These are phyloP conservation scores for Montipora efflorescens DNA, from an alignment of 64 coral and sea anemone species.

Conservation along the genomic window DNA sequence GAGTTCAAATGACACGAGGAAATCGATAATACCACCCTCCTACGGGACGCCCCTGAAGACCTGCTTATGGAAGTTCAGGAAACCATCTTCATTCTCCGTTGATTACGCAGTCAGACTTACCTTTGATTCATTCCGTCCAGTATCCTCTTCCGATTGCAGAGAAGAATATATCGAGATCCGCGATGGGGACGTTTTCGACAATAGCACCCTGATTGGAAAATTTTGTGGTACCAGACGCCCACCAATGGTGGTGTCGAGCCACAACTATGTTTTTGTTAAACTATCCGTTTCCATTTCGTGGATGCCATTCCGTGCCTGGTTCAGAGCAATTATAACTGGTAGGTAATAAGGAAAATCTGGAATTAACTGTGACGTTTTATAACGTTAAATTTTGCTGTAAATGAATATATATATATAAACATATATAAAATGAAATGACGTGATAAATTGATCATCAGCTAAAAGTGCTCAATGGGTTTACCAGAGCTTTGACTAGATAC, in stretches of 20 bases:
- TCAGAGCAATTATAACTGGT: neutral
- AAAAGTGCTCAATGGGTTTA: no score
- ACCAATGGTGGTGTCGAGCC: conserved; percentile 3
- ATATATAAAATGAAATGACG: no score
- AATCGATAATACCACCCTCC: no score
- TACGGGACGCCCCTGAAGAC: no score
- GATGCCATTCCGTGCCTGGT: neutral
- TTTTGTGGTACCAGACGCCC: conserved; percentile 9
- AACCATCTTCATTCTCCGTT: neutral
- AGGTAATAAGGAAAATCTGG: neutral
- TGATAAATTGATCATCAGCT: no score
- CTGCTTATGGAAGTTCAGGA: conserved; percentile 16
- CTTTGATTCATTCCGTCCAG: neutral
- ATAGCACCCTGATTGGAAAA: neutral
- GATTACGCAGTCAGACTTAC: conserved; percentile 3
- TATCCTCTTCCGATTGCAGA: neutral
- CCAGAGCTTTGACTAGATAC: no score
- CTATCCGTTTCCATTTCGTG: neutral
- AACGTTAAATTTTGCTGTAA: no score
- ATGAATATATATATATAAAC: no score
- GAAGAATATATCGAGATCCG: conserved; percentile 1
- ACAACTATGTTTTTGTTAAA: conserved; percentile 12
- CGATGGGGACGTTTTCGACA: neutral
- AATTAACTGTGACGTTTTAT: neutral
- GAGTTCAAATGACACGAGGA: no score